Conservation (phyloP, 2,888 invertebrate species). For the Metopia argyrocephala region DNA sequence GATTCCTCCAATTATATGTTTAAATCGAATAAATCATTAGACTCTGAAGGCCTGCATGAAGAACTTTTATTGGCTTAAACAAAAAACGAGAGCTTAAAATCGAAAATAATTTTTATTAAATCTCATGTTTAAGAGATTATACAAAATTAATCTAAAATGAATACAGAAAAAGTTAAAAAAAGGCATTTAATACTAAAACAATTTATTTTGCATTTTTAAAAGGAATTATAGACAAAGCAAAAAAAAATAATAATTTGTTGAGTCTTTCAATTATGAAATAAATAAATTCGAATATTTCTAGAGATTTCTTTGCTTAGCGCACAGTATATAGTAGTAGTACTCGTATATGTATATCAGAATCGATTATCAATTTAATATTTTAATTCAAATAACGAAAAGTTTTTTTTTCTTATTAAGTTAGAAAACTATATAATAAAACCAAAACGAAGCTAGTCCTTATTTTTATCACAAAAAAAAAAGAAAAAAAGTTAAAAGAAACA, state of each 20-base stretch:
- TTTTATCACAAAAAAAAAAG: constrained; percentile 45
- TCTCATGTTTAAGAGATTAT: too few species aligned
- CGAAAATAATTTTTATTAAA: constrained; percentile 46
- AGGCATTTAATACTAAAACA: constrained; percentile 51
- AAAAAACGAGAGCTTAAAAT: neutral
- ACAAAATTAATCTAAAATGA: constrained; percentile 40
- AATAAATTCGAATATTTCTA: constrained; percentile 21
- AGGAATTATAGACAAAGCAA: constrained; percentile 12
- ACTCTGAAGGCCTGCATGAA: constrained; percentile 70
- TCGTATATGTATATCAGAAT: constrained; percentile 11
- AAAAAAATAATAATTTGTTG: constrained; percentile 21
- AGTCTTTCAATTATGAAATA: constrained; percentile 22
- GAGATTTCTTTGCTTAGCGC: constrained; percentile 58
- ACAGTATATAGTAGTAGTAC: constrained; percentile 41
- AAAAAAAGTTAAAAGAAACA: constrained; percentile 35
- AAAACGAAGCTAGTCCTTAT: constrained; percentile 64
- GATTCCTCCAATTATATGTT: constrained; percentile 70
- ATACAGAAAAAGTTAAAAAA: neutral
- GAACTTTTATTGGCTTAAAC: constrained; percentile 73
- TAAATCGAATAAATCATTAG: constrained; percentile 74
- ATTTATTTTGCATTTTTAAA: constrained; percentile 27
- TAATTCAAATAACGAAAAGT: constrained; percentile 36
- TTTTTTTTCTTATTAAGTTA: constrained; percentile 39
- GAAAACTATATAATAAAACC: constrained; percentile 50
- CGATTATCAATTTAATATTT: constrained; percentile 9